A percentile compares a stretch with the other conserved stretches of the same genome.
Evolutionary conservation across 2,113 vertebrate genomes (phyloP).

Genomic region (Ifrita kowaldi): DNA sequence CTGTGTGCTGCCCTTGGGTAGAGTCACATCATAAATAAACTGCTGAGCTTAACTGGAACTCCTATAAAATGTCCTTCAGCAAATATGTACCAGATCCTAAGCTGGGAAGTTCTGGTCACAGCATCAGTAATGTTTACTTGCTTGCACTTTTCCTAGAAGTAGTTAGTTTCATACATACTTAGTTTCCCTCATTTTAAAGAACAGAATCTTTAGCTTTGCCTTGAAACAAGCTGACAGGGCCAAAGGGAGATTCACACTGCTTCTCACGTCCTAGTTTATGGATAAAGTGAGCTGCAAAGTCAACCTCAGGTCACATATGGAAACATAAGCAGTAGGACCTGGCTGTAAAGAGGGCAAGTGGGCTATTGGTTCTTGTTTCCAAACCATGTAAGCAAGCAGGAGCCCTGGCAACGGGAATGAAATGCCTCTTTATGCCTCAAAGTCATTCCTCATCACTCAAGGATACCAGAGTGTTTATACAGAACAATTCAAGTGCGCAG

Average conservation of each 20-base stretch:
- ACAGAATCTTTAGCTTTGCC: background rate
- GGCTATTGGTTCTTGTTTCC: background rate
- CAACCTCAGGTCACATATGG: background rate
- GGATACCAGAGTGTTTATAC: background rate
- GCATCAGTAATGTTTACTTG: background rate
- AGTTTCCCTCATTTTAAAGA: background rate
- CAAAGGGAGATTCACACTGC: background rate
- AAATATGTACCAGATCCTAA: background rate
- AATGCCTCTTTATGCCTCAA: background rate
- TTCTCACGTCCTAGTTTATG: background rate
- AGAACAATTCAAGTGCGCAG: background rate
- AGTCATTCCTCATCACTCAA: conserved; percentile 1
- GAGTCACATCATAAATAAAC: conserved; percentile 35
- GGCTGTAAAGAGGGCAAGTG: background rate
- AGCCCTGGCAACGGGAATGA: background rate
- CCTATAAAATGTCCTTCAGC: background rate
- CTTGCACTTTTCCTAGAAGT: background rate
- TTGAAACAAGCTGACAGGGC: background rate
- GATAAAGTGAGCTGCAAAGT: background rate
- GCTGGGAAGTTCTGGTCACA: background rate
- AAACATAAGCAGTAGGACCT: background rate
- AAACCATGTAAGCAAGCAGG: background rate
- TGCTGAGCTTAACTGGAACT: background rate
- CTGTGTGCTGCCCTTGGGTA: background rate
- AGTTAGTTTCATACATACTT: background rate